Evolutionary conservation across 2,888 invertebrate genomes (phyloP).

Genomic region (Leistus spinibarbis): DNA sequence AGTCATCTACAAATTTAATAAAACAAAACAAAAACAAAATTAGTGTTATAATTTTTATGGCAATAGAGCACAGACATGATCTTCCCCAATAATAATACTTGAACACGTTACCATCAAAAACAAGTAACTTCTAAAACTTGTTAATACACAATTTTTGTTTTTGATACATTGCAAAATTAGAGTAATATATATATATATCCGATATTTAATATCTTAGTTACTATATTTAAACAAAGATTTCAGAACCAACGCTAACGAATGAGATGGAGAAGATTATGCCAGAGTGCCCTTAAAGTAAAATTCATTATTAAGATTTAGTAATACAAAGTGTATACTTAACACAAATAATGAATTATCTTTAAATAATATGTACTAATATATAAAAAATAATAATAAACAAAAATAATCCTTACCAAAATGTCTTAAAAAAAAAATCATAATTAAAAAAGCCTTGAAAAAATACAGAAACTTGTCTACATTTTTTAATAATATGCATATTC

Average conservation of each 20-base stretch:
- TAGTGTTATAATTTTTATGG: neutral
- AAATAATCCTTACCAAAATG: neutral
- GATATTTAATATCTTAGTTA: neutral
- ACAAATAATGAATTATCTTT: neutral
- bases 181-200: no score
- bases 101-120: no score
- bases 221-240: neutral
- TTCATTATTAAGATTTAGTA: neutral
- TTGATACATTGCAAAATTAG: no score
- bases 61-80: no score
- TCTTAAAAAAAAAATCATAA: neutral
- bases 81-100: no score
- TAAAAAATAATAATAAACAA: conserved; percentile 2
- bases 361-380: neutral
- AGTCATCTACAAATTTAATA: conserved; percentile 56
- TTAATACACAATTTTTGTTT: no score
- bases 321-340: neutral
- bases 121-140: no score
- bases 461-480: conserved; percentile 35
- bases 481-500: conserved; percentile 4
- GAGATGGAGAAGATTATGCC: neutral
- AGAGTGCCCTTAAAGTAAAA: neutral
- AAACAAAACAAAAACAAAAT: neutral
- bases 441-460: neutral
- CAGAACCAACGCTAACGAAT: neutral